Percentiles rank a stretch among this genome's conserved stretches.
Evolutionary conservation across 2,797 vertebrate genomes (phyloP).

Genomic region (Hyperoplus lanceolatus): DNA sequence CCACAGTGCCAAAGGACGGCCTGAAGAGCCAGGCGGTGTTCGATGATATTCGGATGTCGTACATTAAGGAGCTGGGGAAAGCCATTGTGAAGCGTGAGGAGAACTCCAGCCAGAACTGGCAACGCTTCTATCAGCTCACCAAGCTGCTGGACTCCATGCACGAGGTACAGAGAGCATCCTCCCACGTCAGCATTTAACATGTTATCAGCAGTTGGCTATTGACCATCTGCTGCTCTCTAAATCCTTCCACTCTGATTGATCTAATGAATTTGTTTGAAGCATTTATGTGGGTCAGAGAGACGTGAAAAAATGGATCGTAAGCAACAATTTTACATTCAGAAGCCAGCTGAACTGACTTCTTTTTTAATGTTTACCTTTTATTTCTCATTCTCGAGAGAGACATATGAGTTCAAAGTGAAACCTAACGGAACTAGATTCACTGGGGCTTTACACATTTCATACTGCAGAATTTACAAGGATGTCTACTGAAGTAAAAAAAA

Average conservation of each 20-base stretch:
- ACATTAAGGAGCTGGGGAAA: conserved; percentile 98
- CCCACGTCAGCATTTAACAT: neutral
- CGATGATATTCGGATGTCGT: conserved; percentile 98
- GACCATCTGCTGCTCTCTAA: conserved; percentile 8
- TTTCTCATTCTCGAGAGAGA: too few species aligned
- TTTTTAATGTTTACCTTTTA: too few species aligned
- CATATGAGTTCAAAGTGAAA: too few species aligned
- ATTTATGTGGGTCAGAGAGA: neutral
- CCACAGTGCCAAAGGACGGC: conserved; percentile 96
- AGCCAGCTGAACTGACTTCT: too few species aligned
- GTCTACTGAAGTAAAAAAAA: neutral
- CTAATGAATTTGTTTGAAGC: neutral
- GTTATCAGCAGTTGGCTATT: neutral
- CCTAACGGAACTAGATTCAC: too few species aligned
- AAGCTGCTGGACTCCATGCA: conserved; percentile 99
- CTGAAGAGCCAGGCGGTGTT: conserved; percentile 97
- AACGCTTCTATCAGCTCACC: conserved; percentile 99
- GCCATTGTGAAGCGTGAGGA: conserved; percentile 98
- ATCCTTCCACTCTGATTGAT: conserved; percentile 1
- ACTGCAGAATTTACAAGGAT: neutral
- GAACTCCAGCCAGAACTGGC: conserved; percentile 99
- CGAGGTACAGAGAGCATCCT: conserved; percentile 86
- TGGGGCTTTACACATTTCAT: neutral
- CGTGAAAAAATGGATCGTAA: too few species aligned
- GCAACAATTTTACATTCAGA: too few species aligned